phyloP scores from a whole-genome alignment of 1,140 invertebrate genomes.

The Nomia melanderi region DNA sequence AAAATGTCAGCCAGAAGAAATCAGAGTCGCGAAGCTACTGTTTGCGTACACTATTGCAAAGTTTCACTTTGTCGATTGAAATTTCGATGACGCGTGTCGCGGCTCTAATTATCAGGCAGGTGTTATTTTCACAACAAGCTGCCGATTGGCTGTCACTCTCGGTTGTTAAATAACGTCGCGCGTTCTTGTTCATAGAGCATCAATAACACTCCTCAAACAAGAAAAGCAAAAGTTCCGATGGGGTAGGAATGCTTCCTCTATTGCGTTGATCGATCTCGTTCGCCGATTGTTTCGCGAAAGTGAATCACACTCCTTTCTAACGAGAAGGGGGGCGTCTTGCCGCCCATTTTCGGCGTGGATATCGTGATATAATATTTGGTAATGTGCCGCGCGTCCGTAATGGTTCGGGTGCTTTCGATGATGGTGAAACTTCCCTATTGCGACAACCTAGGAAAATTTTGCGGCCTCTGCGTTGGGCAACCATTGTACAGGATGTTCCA shows the following conservation, averaged over 20 bases:
- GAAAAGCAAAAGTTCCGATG: not conserved
- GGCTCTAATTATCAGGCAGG: not conserved
- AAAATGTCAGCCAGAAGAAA: too few species aligned
- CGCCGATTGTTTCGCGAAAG: slow-evolving; percentile 23
- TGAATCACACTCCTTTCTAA: slow-evolving; percentile 21
- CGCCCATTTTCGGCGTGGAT: slow-evolving; percentile 19
- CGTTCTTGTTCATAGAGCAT: not conserved
- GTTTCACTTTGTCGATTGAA: not conserved
- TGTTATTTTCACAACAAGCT: not conserved
- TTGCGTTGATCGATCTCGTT: not conserved
- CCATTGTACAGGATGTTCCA: slow-evolving; percentile 2
- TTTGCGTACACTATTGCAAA: too few species aligned
- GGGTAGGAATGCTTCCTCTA: not conserved
- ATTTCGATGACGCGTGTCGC: not conserved
- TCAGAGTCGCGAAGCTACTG: too few species aligned
- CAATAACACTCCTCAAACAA: not conserved
- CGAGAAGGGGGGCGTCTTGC: not conserved
- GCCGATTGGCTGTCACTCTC: not conserved
- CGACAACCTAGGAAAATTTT: slow-evolving; percentile 69
- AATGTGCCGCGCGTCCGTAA: slow-evolving; percentile 47
- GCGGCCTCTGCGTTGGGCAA: slow-evolving; percentile 63
- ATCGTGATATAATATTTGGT: slow-evolving; percentile 53
- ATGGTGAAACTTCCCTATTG: slow-evolving; percentile 72
- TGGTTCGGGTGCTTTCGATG: slow-evolving; percentile 68
- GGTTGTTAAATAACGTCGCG: not conserved